Evolutionary conservation across 2,888 invertebrate genomes (phyloP).

Genomic region (Agrochola lota): DNA sequence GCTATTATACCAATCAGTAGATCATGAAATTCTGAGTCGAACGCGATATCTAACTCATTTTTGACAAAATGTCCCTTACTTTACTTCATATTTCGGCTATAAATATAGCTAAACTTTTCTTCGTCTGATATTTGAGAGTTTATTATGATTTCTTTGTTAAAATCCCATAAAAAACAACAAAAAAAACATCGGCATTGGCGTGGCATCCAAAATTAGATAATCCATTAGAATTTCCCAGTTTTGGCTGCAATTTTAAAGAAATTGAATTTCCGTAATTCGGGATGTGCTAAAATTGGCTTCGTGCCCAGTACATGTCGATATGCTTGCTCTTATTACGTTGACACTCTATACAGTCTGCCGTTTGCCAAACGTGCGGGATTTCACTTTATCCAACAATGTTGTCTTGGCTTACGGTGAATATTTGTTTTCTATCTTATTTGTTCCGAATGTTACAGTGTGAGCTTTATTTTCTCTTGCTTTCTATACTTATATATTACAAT

Average conservation of each 20-base stretch:
- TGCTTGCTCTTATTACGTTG: constrained; percentile 41
- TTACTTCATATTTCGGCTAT: background rate
- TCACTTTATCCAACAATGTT: constrained; percentile 31
- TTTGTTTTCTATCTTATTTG: constrained; percentile 8
- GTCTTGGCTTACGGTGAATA: constrained; percentile 17
- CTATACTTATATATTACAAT: no score
- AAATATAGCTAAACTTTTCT: background rate
- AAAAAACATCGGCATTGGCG: background rate
- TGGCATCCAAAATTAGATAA: constrained; percentile 15
- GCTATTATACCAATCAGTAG: background rate
- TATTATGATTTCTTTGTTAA: background rate
- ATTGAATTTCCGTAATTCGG: constrained; percentile 43
- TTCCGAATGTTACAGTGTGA: background rate
- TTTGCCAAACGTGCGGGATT: constrained; percentile 38
- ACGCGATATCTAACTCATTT: no score
- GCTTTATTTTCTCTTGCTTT: background rate
- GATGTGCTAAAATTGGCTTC: constrained; percentile 19
- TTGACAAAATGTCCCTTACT: no score
- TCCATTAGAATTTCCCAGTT: constrained; percentile 15
- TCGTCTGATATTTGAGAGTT: no score
- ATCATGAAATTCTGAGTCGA: background rate
- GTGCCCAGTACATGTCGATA: constrained; percentile 45
- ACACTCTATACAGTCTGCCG: constrained; percentile 20
- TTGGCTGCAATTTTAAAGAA: constrained; percentile 35
- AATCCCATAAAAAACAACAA: background rate